Percentiles rank a stretch among this genome's conserved stretches.
Evolutionary conservation across 2,797 vertebrate genomes (phyloP).

Genomic region (Lagorchestes hirsutus): DNA sequence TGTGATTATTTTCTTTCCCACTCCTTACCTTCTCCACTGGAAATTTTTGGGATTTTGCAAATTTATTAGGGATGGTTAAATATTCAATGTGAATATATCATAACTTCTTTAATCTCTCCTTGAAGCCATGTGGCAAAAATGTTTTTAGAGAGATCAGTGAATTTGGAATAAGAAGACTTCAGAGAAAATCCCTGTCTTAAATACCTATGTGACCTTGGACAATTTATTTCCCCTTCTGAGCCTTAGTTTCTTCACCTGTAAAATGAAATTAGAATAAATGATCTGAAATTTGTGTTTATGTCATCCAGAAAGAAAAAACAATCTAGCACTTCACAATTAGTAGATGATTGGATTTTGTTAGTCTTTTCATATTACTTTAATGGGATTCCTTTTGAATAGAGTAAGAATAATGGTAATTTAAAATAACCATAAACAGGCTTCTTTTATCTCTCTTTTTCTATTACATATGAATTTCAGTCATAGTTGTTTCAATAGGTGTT

Average conservation of each 20-base stretch:
- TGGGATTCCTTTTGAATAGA: neutral
- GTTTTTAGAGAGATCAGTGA: neutral
- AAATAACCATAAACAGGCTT: neutral
- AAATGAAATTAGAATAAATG: neutral
- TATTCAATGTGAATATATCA: neutral
- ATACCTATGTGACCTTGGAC: neutral
- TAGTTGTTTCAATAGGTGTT: neutral
- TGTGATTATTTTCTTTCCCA: no score
- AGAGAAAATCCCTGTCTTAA: neutral
- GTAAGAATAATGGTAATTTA: neutral
- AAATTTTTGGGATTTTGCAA: neutral
- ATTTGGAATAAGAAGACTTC: neutral
- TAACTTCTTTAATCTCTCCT: neutral
- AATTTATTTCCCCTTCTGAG: neutral
- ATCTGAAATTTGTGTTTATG: neutral
- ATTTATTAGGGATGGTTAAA: neutral
- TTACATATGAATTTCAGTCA: neutral
- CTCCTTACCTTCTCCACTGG: neutral
- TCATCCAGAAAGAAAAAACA: neutral
- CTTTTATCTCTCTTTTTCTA: neutral
- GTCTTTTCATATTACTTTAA: neutral
- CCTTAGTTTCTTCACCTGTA: neutral
- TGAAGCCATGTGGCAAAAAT: neutral
- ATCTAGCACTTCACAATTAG: neutral
- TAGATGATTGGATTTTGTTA: neutral